Evolutionary conservation across 2,888 invertebrate species (phyloP).

Genomic region (Ochlodes sylvanus): DNA sequence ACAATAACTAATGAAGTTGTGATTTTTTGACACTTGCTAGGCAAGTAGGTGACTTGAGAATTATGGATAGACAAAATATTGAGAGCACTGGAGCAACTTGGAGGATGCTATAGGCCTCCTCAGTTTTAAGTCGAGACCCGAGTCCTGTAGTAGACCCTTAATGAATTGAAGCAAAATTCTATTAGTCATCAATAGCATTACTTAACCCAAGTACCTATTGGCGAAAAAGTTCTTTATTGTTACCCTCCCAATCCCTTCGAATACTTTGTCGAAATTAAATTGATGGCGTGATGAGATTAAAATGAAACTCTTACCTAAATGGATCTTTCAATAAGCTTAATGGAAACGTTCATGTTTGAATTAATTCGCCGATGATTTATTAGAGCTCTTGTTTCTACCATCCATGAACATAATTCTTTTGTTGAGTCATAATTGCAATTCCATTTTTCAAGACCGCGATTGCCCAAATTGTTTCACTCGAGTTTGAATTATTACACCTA

Average conservation of each 20-base stretch:
- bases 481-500: neutral
- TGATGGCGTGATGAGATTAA: neutral
- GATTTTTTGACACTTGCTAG: too few relatives aligned
- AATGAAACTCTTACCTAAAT: neutral
- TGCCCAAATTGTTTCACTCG: neutral
- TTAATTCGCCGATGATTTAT: slow-evolving; percentile 1
- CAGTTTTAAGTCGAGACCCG: too few relatives aligned
- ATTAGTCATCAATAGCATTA: neutral
- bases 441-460: neutral
- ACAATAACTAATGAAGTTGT: too few relatives aligned
- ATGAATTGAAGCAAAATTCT: too few relatives aligned
- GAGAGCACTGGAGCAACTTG: too few relatives aligned
- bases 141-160: too few relatives aligned
- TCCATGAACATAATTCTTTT: neutral
- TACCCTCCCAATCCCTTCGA: neutral
- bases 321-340: slow-evolving; percentile 2
- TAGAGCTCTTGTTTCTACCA: neutral
- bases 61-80: too few relatives aligned
- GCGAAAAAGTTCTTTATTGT: neutral
- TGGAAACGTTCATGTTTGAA: slow-evolving; percentile 1
- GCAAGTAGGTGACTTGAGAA: too few relatives aligned
- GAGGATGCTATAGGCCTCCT: too few relatives aligned
- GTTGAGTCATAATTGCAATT: neutral
- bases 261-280: neutral
- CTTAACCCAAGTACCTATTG: neutral